These are phyloP conservation scores for Epistrophella euchroma DNA, from an alignment of 2,888 invertebrate species.

Conservation along the genomic window DNA sequence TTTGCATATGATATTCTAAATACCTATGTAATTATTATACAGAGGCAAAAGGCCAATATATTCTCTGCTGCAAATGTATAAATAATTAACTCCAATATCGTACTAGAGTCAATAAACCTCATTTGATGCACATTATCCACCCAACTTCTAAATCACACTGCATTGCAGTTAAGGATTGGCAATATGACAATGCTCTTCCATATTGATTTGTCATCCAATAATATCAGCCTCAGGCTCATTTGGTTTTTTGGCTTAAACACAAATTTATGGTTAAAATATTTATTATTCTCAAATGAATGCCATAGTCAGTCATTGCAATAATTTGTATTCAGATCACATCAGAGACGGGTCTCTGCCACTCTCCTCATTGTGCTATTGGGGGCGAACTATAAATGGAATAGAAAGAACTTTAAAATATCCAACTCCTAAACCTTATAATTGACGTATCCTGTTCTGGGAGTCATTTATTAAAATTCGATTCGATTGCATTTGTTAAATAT, in stretches of 20 bases:
- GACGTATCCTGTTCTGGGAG: constrained; percentile 42
- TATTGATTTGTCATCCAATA: constrained; percentile 41
- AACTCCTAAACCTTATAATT: constrained; percentile 10
- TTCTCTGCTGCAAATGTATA: constrained; percentile 34
- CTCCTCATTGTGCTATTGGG: not conserved
- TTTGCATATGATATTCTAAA: not conserved
- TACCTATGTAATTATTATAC: not conserved
- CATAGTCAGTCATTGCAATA: constrained; percentile 25
- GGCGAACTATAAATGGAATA: constrained; percentile 28
- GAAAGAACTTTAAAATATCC: constrained; percentile 39
- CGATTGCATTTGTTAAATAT: not conserved
- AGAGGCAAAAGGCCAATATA: constrained; percentile 20
- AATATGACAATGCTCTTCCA: constrained; percentile 14
- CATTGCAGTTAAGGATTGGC: constrained; percentile 50
- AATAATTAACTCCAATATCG: constrained; percentile 52
- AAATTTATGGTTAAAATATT: constrained; percentile 34
- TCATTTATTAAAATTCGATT: constrained; percentile 60
- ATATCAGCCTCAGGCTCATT: not conserved
- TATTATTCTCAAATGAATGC: constrained; percentile 48
- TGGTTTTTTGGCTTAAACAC: constrained; percentile 15
- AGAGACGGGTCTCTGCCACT: not conserved
- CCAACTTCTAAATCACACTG: not conserved
- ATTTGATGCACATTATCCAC: constrained; percentile 7
- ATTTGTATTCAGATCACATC: constrained; percentile 54
- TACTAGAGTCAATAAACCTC: constrained; percentile 51